These are phyloP conservation scores for Sphecodes monilicornis DNA, from an alignment of 2,888 invertebrate genomes.

Conservation along the genomic window DNA sequence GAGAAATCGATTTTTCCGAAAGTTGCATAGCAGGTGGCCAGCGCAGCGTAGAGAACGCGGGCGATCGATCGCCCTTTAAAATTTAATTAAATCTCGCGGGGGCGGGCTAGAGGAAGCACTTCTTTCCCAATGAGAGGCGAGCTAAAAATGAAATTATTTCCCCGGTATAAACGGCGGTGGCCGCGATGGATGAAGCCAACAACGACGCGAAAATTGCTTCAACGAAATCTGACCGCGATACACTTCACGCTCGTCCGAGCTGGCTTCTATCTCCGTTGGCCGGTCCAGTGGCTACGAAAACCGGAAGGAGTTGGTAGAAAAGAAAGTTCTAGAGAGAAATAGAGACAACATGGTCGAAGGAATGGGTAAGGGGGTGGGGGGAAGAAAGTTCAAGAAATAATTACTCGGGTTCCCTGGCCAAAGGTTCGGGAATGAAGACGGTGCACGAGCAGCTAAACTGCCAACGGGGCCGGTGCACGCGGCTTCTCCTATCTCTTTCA, in stretches of 20 bases:
- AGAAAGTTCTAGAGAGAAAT: not conserved
- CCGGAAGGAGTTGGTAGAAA: not conserved
- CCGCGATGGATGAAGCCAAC: not conserved
- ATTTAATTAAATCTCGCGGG: not conserved
- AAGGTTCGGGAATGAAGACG: slow-evolving; percentile 27
- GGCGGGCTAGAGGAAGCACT: not conserved
- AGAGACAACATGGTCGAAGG: not conserved
- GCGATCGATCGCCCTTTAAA: slow-evolving; percentile 1
- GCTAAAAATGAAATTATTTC: slow-evolving; percentile 15
- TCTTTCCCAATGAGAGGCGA: not conserved
- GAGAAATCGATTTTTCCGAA: not conserved
- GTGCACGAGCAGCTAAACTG: slow-evolving; percentile 57
- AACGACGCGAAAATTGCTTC: slow-evolving; percentile 16
- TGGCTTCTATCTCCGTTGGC: slow-evolving; percentile 8
- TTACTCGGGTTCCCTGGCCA: slow-evolving; percentile 31
- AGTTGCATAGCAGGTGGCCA: not conserved
- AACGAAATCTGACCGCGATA: slow-evolving; percentile 28
- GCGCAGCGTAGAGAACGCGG: not conserved
- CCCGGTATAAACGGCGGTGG: not conserved
- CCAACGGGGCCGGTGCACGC: slow-evolving; percentile 42
- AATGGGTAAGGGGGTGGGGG: not conserved
- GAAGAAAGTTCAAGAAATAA: slow-evolving; percentile 46
- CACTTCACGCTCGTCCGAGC: slow-evolving; percentile 10
- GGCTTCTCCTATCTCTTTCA: slow-evolving; percentile 36
- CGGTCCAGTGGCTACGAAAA: not conserved